Percentiles rank a stretch among this genome's conserved stretches.
phyloP scores from a whole-genome alignment of 2,113 vertebrate species.

The Sminthopsis crassicaudata region DNA sequence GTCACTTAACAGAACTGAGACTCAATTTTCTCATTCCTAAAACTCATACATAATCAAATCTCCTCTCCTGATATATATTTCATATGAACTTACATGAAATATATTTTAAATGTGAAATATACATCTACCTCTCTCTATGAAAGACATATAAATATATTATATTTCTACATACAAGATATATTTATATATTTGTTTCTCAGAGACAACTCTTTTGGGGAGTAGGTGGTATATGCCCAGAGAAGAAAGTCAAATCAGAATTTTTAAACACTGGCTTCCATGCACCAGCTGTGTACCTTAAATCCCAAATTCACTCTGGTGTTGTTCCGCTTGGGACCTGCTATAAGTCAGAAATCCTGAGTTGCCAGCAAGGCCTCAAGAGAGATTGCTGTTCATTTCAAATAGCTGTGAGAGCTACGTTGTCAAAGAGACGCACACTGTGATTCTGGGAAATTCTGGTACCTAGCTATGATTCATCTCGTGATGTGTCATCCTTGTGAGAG shows the following conservation, averaged over 20 bases:
- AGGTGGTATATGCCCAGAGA: background rate
- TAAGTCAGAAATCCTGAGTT: background rate
- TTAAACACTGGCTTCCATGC: background rate
- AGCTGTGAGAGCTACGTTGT: conserved; percentile 1
- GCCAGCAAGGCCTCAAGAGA: background rate
- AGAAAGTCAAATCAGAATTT: background rate
- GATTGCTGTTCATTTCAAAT: background rate
- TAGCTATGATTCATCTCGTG: conserved; percentile 33
- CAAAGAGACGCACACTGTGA: conserved; percentile 4
- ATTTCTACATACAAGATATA: background rate
- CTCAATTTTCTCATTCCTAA: background rate
- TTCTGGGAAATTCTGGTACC: background rate
- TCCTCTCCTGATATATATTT: background rate
- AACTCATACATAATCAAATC: background rate
- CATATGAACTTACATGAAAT: too few relatives aligned
- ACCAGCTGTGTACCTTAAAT: conserved; percentile 3
- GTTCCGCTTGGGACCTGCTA: background rate
- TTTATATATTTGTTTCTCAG: background rate
- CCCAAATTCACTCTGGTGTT: background rate
- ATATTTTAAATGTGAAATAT: background rate
- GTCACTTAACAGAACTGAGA: background rate
- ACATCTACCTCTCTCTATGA: background rate
- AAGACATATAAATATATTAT: background rate
- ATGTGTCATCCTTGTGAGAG: background rate
- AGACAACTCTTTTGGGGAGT: background rate